phyloP scores from a whole-genome alignment of 2,797 vertebrate genomes.

The Rhinophrynus dorsalis region DNA sequence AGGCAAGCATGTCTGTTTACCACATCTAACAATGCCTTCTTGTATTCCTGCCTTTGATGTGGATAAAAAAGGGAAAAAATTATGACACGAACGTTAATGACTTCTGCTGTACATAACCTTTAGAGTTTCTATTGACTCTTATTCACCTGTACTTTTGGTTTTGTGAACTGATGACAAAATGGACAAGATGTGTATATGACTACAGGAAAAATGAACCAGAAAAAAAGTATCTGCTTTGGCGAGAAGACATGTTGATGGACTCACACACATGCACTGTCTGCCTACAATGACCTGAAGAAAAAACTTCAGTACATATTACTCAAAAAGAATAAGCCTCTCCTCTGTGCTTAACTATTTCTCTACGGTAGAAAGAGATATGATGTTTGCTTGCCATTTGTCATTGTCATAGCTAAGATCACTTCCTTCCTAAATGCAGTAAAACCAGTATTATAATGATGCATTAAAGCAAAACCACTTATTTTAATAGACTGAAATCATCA shows the following conservation, averaged over 20 bases:
- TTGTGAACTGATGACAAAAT: slow-evolving; percentile 26
- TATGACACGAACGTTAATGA: slow-evolving; percentile 69
- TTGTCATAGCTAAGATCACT: slow-evolving; percentile 17
- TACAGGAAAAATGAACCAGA: slow-evolving; percentile 37
- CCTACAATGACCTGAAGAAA: slow-evolving; percentile 35
- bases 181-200: slow-evolving; percentile 30
- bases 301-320: slow-evolving; percentile 30
- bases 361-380: slow-evolving; percentile 17
- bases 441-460: slow-evolving; percentile 15
- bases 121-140: slow-evolving; percentile 72
- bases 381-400: slow-evolving; percentile 15
- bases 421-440: slow-evolving; percentile 31
- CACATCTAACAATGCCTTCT: slow-evolving; percentile 77
- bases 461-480: slow-evolving; percentile 4
- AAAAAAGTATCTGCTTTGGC: background rate
- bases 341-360: slow-evolving; percentile 23
- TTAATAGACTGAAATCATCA: slow-evolving; percentile 37
- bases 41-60: slow-evolving; percentile 80
- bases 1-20: slow-evolving; percentile 73
- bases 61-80: slow-evolving; percentile 84
- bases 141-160: slow-evolving; percentile 70
- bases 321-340: slow-evolving; percentile 26
- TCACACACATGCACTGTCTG: slow-evolving; percentile 22
- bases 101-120: slow-evolving; percentile 67
- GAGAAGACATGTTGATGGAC: slow-evolving; percentile 24